Conservation (phyloP, 1,140 invertebrate species). For the Drosophila tani region DNA sequence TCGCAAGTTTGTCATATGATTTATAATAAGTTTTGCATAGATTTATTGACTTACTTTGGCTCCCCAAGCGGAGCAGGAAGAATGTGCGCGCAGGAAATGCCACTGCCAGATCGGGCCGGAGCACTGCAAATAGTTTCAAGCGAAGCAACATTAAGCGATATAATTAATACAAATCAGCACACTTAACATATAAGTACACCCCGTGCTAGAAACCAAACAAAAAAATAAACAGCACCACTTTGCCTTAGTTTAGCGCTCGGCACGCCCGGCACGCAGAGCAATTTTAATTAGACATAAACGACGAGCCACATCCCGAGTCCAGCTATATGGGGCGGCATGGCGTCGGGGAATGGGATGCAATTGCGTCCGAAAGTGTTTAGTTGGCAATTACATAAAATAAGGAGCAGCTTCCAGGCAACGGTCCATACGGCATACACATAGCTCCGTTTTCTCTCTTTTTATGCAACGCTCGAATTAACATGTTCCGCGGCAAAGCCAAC, state of each 20-base stretch:
- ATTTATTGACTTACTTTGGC: conserved; percentile 66
- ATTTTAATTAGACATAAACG: conserved; percentile 83
- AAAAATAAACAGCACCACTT: conserved; percentile 14
- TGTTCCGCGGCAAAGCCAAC: conserved; percentile 73
- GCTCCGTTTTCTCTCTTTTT: conserved; percentile 64
- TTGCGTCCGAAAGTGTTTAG: conserved; percentile 77
- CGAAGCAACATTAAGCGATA: conserved; percentile 62
- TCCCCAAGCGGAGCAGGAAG: conserved; percentile 61
- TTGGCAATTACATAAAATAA: conserved; percentile 81
- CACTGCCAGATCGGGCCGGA: conserved; percentile 18
- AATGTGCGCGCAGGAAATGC: conserved; percentile 74
- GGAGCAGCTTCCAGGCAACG: conserved; percentile 67
- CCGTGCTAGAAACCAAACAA: conserved; percentile 5
- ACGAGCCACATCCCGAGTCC: conserved; percentile 45
- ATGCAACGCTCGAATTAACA: conserved; percentile 81
- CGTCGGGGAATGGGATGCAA: conserved; percentile 13
- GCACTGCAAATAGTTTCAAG: conserved; percentile 69
- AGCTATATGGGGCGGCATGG: conserved; percentile 12
- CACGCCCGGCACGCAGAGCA: conserved; percentile 67
- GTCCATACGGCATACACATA: conserved; percentile 65
- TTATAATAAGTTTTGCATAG: conserved; percentile 80
- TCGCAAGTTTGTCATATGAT: conserved; percentile 67
- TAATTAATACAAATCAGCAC: conserved; percentile 76
- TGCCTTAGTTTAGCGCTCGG: conserved; percentile 50
- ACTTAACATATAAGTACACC: conserved; percentile 65